Evolutionary conservation across 2,113 vertebrate species (phyloP), one percentile per base, ranked within the genome.

Genomic region (Tachycineta bicolor): DNA sequence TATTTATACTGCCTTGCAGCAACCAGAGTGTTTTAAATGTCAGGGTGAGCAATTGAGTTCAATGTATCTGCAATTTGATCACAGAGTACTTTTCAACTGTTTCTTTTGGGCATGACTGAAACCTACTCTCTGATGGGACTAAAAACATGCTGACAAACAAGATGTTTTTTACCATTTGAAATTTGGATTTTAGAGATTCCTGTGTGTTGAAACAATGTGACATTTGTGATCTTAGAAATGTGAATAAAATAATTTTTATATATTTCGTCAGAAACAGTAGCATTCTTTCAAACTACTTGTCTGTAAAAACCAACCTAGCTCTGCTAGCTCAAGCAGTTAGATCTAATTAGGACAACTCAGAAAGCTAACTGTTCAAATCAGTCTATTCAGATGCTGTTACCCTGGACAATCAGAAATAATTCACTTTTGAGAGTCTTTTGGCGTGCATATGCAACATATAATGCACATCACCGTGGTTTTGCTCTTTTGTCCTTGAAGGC

Each of bases 1-100:
- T 81, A 53, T 87, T 95, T 90, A 64, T 86, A 60, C n/a, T 86
- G 60, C 65, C 53, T 81, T 78, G 49, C 65, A 82, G 69, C 71
- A 89, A 29, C 20, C 23, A 2, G 3, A 81, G 41, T 43, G 31
- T 75, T 90, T 90, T 83, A 96, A 93, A 83, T 68, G 85, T 74
- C 39, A 11, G 4, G 5, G 79, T 15, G 31, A 94, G 52, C 39
- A 69, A 52, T 34, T 92, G 75, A 84, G 44, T 89, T 94, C 68
- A 67, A 80, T 60, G 39, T 75, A 64, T 84, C 60, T 62, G 46
- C 0, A 6, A 75, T 74, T 60, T 88, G 26, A 81, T 75, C 47
- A 67, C 2, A 3, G 26, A 58, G 18, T 31, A 50, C 47, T 55
- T 93, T 90, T 83, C 73, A 88, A 6, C 26, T 44, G 1, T 39